Evolutionary conservation across 2,113 vertebrate genomes (phyloP), one percentile per base, ranked within the genome.

Genomic region (Toxotes chatareus): DNA sequence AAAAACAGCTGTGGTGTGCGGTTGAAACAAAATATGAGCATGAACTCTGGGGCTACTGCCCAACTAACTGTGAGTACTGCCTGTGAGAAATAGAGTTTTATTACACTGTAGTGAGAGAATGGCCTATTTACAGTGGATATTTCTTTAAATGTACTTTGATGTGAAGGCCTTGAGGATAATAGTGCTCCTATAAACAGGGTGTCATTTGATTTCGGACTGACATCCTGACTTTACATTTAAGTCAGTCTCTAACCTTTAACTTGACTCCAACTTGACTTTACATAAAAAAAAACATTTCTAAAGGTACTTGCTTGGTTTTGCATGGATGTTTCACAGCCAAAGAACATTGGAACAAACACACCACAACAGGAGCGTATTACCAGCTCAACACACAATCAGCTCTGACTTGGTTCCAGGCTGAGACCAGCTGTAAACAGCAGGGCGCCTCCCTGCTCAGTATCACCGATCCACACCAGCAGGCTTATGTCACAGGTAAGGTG

Each of bases 371-470:
- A 44, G 88, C 89, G 1, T 91, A 91, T 73, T 98, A 99, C 90
- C 97, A 97, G 91, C 90, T 96, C 74, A 98, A 98, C 73, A 78
- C 81, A 62, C 77, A 94, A 0, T 90, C 97, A n/a, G 96, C 96
- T 34, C 86, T 99, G 77, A 96, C 93, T 0, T 98, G 97, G 97
- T 83, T 95, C 10, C 96, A 99, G 87, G 97, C 97, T 17, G 95
- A 96, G 61, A 94, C 88, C 89, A 98, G 97, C 91, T 99, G 97
- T 80, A 95, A 95, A 19, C 97, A 99, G 59, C 97, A 98, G 85
- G 85, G 90, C 0, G 93, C 96, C 0, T 93, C 96, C 0, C 89
- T 99, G 66, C 23, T 97, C 80, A 97, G 96, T 61, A 88, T 99
- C 88, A 95, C 95, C 0, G 96, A 97, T 71, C 79, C 97, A 63